phyloP scores from a whole-genome alignment of 2,113 vertebrate genomes.

The Hiodon alosoides region DNA sequence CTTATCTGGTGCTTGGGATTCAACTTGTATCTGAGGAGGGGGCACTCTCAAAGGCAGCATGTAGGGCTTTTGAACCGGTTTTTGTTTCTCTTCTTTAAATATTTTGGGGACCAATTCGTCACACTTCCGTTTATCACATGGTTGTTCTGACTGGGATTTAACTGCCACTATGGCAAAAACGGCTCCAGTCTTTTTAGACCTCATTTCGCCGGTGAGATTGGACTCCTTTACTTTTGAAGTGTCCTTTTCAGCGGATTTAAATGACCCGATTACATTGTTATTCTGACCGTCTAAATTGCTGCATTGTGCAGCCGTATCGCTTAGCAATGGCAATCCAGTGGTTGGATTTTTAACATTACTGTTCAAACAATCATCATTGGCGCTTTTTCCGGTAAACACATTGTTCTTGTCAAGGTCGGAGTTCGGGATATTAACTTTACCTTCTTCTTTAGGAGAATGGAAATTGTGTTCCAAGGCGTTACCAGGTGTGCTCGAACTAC shows the following conservation, averaged over 20 bases:
- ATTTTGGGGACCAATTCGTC: background rate
- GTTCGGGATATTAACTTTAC: conserved; percentile 24
- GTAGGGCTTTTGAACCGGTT: conserved; percentile 43
- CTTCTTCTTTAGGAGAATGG: conserved; percentile 18
- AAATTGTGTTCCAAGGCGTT: conserved; percentile 9
- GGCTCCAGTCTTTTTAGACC: conserved; percentile 40
- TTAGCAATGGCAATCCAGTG: conserved; percentile 7
- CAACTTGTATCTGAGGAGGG: background rate
- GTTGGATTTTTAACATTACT: background rate
- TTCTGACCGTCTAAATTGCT: background rate
- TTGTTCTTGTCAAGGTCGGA: conserved; percentile 53
- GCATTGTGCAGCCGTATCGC: background rate
- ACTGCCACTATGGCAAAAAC: conserved; percentile 57
- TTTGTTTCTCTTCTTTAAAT: background rate
- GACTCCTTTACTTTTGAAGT: conserved; percentile 40
- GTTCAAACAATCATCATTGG: conserved; percentile 1
- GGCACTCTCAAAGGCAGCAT: conserved; percentile 50
- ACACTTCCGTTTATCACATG: conserved; percentile 12
- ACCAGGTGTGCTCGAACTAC: conserved; percentile 29
- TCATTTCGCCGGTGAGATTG: conserved; percentile 43
- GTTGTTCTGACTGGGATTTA: conserved; percentile 38
- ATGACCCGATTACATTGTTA: background rate
- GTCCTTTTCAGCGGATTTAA: conserved; percentile 22
- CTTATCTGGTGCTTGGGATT: background rate
- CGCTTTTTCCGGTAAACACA: conserved; percentile 4